Conservation (phyloP, 2,888 invertebrate genomes). For the Resseliella maxima region DNA sequence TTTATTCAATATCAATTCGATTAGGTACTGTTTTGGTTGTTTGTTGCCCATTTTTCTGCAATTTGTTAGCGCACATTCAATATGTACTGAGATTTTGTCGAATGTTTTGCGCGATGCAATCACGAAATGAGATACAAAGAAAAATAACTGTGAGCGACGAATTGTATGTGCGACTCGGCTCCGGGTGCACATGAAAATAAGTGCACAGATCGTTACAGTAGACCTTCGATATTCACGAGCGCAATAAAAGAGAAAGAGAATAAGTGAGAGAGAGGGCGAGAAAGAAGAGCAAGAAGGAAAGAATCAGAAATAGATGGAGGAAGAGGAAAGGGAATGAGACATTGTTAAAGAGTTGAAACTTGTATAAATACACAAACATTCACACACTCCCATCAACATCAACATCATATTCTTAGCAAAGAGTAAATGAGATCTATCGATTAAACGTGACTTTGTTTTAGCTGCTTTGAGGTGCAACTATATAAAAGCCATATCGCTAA, state of each 20-base stretch:
- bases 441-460: conserved; percentile 47
- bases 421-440: conserved; percentile 51
- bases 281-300: neutral
- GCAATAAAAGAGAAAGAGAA: neutral
- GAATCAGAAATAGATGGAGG: no score
- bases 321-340: no score
- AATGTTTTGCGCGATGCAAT: neutral
- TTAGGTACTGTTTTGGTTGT: conserved; percentile 13
- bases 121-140: neutral
- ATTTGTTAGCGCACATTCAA: neutral
- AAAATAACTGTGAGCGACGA: no score
- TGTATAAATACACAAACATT: neutral
- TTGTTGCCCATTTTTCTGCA: conserved; percentile 35
- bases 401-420: neutral
- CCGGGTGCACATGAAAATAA: neutral
- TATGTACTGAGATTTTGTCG: neutral
- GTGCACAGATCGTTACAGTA: neutral
- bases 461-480: conserved; percentile 33
- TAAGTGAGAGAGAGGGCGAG: neutral
- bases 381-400: neutral
- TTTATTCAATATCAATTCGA: conserved; percentile 37
- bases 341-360: no score
- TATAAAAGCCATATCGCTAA: conserved; percentile 38
- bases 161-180: neutral
- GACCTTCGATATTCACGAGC: conserved; percentile 23